A percentile compares a stretch with the other conserved stretches of the same genome.
Conservation (phyloP, 92 coral and sea anemone genomes). For the Muricea muricata region DNA sequence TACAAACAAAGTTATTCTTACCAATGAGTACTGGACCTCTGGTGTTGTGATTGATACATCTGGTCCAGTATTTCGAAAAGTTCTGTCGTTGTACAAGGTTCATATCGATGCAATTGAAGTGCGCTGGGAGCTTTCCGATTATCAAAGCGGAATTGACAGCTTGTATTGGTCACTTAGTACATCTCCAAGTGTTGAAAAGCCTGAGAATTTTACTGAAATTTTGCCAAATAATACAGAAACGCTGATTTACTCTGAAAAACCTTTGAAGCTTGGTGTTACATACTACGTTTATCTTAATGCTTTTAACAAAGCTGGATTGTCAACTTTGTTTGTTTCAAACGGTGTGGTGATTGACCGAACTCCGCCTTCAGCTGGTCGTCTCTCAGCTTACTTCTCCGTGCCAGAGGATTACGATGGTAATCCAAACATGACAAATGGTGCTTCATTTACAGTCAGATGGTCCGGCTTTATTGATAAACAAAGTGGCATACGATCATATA, state of each 20-base stretch:
- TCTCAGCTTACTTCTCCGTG: constrained; percentile 73
- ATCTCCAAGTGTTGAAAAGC: constrained; percentile 66
- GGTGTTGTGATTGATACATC: constrained; percentile 83
- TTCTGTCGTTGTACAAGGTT: constrained; percentile 66
- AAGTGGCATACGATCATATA: constrained; percentile 76
- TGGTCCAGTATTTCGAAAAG: constrained; percentile 73
- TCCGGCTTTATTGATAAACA: constrained; percentile 85
- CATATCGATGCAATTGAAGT: constrained; percentile 55
- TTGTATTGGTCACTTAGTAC: constrained; percentile 84
- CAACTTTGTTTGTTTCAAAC: constrained; percentile 72
- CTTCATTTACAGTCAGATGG: constrained; percentile 84
- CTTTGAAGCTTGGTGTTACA: constrained; percentile 73
- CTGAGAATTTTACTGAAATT: constrained; percentile 60
- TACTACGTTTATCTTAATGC: constrained; percentile 76
- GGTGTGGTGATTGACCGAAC: constrained; percentile 88
- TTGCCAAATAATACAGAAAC: constrained; percentile 31
- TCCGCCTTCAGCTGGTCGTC: constrained; percentile 76
- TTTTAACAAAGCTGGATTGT: constrained; percentile 70
- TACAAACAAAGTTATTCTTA: constrained; percentile 69
- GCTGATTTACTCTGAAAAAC: constrained; percentile 48
- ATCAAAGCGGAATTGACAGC: constrained; percentile 74
- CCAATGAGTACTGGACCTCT: constrained; percentile 79
- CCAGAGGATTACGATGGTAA: constrained; percentile 81
- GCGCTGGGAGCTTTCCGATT: constrained; percentile 69
- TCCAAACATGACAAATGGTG: constrained; percentile 72